phyloP scores from a whole-genome alignment of 2,797 vertebrate species.

The Ctenosaura bakeri region DNA sequence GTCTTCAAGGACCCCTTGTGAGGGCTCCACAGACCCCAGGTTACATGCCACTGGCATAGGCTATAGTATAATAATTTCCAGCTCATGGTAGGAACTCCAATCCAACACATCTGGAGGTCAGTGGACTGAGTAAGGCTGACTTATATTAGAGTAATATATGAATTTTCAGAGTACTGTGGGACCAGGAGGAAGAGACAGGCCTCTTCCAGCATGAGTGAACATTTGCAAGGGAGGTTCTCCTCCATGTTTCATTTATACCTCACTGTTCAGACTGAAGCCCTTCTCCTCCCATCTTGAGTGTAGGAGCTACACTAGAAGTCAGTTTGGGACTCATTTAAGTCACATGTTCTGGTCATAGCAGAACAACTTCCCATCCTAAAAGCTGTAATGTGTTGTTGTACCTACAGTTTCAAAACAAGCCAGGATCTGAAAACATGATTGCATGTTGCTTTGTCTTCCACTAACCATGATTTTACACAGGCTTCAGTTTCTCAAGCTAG shows the following conservation, averaged over 20 bases:
- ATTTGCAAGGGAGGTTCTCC: background rate
- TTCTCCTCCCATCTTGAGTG: background rate
- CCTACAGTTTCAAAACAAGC: background rate
- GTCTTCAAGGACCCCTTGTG: too few species aligned
- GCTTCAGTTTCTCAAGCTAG: background rate
- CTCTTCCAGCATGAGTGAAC: background rate
- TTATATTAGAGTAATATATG: background rate
- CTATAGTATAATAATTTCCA: background rate
- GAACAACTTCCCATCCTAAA: background rate
- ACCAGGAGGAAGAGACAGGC: background rate
- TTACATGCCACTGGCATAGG: too few species aligned
- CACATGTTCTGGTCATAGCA: background rate
- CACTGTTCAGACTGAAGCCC: background rate
- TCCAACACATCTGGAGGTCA: background rate
- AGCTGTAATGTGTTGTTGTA: background rate
- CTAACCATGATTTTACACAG: background rate
- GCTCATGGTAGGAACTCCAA: background rate
- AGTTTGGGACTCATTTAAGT: background rate
- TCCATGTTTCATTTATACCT: background rate
- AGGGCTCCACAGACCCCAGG: too few species aligned
- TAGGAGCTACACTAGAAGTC: background rate
- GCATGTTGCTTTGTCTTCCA: background rate
- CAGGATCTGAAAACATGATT: background rate
- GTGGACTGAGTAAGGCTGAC: background rate
- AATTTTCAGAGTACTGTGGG: background rate